phyloP scores from a whole-genome alignment of 2,113 vertebrate genomes.

The Heliornis fulica region DNA sequence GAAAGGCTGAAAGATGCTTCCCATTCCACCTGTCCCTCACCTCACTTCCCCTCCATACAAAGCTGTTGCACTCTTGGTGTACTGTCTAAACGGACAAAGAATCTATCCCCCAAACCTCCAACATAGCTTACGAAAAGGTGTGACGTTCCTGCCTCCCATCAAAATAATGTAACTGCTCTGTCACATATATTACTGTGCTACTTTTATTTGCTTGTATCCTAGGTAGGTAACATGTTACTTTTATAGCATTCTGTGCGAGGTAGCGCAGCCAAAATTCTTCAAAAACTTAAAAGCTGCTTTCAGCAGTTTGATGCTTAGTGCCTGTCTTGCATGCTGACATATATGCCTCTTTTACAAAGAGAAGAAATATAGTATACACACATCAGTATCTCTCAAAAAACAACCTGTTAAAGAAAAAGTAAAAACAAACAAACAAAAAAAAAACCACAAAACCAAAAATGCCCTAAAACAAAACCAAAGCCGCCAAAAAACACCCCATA shows the following conservation, averaged over 20 bases:
- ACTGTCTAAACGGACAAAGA: not conserved
- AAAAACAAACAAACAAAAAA: too few relatives aligned
- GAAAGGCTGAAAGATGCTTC: not conserved
- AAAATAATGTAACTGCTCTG: not conserved
- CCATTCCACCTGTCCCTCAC: not conserved
- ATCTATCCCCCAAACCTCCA: not conserved
- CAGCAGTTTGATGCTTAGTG: not conserved
- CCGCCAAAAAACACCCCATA: not conserved
- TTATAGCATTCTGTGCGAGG: not conserved
- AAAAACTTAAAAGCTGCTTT: not conserved
- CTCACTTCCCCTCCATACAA: not conserved
- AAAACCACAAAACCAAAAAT: too few relatives aligned
- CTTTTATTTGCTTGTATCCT: not conserved
- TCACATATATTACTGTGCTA: not conserved
- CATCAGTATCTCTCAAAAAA: not conserved
- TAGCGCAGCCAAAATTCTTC: not conserved
- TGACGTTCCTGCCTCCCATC: not conserved
- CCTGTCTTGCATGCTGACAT: not conserved
- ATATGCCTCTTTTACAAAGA: not conserved
- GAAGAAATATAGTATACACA: not conserved
- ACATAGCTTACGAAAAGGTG: not conserved
- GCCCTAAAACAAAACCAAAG: too few relatives aligned
- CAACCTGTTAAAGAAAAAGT: not conserved
- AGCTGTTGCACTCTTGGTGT: accelerated
- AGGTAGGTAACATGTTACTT: not conserved